Evolutionary conservation across 1,140 invertebrate species (phyloP).

Genomic region (Euglossa dilemma): DNA sequence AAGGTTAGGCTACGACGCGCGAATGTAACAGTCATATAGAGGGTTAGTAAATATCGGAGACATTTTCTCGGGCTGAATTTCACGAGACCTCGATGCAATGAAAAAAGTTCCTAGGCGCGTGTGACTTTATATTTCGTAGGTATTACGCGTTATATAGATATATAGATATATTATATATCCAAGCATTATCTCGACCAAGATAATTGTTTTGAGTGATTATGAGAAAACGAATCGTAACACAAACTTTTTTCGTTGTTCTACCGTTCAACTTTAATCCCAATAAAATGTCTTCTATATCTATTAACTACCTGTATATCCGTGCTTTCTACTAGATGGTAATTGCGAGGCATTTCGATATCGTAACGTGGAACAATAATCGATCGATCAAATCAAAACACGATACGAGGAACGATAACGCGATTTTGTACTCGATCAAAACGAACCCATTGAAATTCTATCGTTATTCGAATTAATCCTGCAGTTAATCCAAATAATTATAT

Average conservation of each 20-base stretch:
- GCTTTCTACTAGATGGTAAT: conserved; percentile 37
- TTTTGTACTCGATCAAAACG: background rate
- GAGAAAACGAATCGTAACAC: background rate
- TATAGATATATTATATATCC: background rate
- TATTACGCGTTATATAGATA: background rate
- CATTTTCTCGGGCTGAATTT: background rate
- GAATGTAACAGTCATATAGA: conserved; percentile 5
- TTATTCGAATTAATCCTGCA: background rate
- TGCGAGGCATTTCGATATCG: conserved; percentile 21
- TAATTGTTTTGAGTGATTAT: background rate
- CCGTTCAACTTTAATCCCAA: background rate
- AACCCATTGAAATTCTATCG: background rate
- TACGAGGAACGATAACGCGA: background rate
- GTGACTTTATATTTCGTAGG: background rate
- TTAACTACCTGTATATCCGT: conserved; percentile 8
- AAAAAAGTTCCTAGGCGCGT: background rate
- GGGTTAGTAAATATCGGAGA: conserved; percentile 11
- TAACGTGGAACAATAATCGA: conserved; percentile 21
- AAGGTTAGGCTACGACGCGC: background rate
- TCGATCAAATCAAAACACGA: background rate
- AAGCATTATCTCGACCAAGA: conserved; percentile 13
- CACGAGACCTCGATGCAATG: background rate
- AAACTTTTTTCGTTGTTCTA: conserved; percentile 27
- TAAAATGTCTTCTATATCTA: conserved; percentile 15
- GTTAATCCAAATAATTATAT: background rate